Percentiles rank a stretch among this genome's conserved stretches.
Evolutionary conservation across 37 sponge, comb jelly and placozoan genomes (phyloP).

Genomic region (Cladorhizidae sp.): DNA sequence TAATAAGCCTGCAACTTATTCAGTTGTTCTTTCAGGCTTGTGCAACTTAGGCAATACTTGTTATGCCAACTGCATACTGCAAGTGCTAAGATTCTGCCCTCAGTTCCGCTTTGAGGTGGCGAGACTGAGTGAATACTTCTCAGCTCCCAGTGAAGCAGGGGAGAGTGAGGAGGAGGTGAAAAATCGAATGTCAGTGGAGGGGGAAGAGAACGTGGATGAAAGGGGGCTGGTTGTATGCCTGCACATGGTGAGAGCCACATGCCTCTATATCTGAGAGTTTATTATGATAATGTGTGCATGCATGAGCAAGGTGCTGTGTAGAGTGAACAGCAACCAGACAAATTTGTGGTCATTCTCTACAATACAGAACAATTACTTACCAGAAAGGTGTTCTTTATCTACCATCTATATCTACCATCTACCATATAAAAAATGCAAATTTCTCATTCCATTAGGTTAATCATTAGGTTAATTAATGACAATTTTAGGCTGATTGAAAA

Average conservation of each 20-base stretch:
- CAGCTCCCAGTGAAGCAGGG: background rate
- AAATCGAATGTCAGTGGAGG: background rate
- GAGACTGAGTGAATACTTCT: background rate
- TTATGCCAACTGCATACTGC: slow-evolving; percentile 73
- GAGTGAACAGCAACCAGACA: no score
- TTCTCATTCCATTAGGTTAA: no score
- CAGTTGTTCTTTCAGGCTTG: slow-evolving; percentile 42
- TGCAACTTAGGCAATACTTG: slow-evolving; percentile 78
- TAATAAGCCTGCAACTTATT: background rate
- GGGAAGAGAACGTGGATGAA: background rate
- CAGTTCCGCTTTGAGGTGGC: slow-evolving; percentile 23
- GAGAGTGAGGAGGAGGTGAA: background rate
- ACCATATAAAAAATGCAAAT: no score
- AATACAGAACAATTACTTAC: no score
- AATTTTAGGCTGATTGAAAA: no score
- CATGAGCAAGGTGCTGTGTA: no score
- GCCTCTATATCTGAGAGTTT: background rate
- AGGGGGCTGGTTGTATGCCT: no score
- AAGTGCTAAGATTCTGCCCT: slow-evolving; percentile 66
- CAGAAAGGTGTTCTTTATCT: no score
- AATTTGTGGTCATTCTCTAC: no score
- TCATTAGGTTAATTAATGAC: no score
- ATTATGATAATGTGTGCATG: background rate
- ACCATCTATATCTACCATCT: no score
- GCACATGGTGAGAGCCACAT: no score